Evolutionary conservation across 2,113 vertebrate species (phyloP).

Genomic region (Camelus dromedarius): DNA sequence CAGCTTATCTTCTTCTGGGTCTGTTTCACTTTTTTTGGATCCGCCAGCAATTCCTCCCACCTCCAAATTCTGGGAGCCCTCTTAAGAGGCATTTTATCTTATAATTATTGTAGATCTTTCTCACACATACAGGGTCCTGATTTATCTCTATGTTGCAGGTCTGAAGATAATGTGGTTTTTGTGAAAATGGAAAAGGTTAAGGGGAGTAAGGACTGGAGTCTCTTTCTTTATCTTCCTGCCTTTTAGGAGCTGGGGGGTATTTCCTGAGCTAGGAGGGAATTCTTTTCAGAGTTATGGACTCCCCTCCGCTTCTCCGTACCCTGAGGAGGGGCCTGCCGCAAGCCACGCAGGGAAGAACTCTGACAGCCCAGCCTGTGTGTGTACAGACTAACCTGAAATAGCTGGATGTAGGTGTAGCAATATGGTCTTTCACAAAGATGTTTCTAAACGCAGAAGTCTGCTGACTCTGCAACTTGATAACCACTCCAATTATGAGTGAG

Average conservation of each 20-base stretch:
- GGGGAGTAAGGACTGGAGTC: neutral
- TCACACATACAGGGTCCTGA: neutral
- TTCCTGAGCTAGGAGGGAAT: neutral
- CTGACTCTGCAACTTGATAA: neutral
- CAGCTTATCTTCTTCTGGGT: neutral
- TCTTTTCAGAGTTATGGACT: neutral
- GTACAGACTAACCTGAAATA: neutral
- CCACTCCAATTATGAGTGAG: neutral
- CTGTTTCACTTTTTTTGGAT: neutral
- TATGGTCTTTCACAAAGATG: neutral
- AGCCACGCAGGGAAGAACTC: neutral
- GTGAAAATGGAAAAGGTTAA: conserved; percentile 1
- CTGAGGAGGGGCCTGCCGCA: neutral
- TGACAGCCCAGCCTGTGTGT: neutral
- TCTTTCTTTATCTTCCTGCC: neutral
- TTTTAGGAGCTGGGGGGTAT: neutral
- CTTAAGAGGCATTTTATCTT: neutral
- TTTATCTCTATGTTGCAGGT: neutral
- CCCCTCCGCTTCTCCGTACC: neutral
- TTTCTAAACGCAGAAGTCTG: neutral
- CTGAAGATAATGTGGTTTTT: conserved; percentile 9
- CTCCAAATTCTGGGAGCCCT: neutral
- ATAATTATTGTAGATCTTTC: neutral
- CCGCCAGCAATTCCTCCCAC: neutral
- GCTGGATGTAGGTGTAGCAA: neutral